Conservation (phyloP, 2,113 vertebrate genomes). For the Alces alces region DNA sequence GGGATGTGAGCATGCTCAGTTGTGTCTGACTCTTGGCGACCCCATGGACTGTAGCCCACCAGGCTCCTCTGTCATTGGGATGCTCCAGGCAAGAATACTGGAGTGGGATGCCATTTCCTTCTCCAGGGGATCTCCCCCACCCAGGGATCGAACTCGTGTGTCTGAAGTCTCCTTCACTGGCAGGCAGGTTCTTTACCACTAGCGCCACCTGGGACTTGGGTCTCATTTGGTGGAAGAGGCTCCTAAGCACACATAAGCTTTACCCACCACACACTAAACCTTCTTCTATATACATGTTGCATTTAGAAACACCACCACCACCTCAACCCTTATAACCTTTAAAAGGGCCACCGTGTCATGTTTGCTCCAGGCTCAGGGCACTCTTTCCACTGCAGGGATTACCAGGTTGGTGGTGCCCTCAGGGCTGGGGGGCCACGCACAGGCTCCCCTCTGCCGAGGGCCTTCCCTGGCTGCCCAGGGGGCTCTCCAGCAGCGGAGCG, state of each 20-base stretch:
- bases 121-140: neutral
- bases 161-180: neutral
- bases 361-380: neutral
- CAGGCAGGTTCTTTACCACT: neutral
- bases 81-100: neutral
- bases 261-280: neutral
- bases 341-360: neutral
- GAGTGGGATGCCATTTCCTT: neutral
- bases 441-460: neutral
- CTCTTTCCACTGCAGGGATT: neutral
- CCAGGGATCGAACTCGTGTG: accelerated
- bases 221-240: neutral
- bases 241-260: neutral
- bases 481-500: neutral
- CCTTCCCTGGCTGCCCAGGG: neutral
- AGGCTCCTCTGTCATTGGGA: neutral
- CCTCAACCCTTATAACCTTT: neutral
- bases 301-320: neutral
- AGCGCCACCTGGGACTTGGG: neutral
- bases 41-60: neutral
- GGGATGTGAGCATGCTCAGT: neutral
- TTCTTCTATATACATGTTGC: neutral
- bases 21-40: accelerated
- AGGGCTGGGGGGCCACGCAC: neutral
- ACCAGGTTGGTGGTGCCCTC: neutral